Evolutionary conservation across 2,888 invertebrate species (phyloP).

Genomic region (Polydrusus tereticollis): DNA sequence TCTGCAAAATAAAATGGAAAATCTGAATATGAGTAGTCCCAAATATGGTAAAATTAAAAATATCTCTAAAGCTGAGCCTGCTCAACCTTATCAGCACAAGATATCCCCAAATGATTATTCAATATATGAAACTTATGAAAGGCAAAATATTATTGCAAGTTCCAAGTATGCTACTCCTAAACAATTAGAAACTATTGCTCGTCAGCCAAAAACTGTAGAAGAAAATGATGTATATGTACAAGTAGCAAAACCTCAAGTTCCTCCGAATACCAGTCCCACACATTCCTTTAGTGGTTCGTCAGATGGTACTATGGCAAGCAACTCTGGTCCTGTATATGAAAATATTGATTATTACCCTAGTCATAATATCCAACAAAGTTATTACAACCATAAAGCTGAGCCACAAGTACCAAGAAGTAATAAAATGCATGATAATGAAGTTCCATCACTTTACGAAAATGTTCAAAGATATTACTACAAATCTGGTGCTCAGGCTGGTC

Average conservation of each 20-base stretch:
- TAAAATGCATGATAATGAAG: slow-evolving; percentile 65
- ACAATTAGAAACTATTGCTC: slow-evolving; percentile 75
- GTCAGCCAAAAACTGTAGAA: slow-evolving; percentile 60
- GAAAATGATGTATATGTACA: slow-evolving; percentile 67
- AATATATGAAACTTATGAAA: slow-evolving; percentile 78
- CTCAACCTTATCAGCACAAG: slow-evolving; percentile 68
- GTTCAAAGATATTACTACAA: slow-evolving; percentile 60
- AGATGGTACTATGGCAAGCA: slow-evolving; percentile 58
- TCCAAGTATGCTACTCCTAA: slow-evolving; percentile 85
- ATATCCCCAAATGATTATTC: slow-evolving; percentile 68
- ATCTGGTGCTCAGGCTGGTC: slow-evolving; percentile 63
- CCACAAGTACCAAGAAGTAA: slow-evolving; percentile 79
- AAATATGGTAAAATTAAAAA: slow-evolving; percentile 65
- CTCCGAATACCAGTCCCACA: slow-evolving; percentile 69
- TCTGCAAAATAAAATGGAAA: slow-evolving; percentile 43
- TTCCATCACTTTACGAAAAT: slow-evolving; percentile 70
- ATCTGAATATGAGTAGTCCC: slow-evolving; percentile 54
- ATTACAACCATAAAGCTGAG: slow-evolving; percentile 78
- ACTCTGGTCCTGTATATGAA: slow-evolving; percentile 78
- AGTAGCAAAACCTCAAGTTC: slow-evolving; percentile 65
- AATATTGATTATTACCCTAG: slow-evolving; percentile 83
- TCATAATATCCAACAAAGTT: slow-evolving; percentile 68
- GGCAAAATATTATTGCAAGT: slow-evolving; percentile 81
- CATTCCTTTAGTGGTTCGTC: slow-evolving; percentile 70
- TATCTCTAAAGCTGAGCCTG: slow-evolving; percentile 59